Conservation (phyloP, 2,113 vertebrate genomes). For the Blennius ocellaris region DNA sequence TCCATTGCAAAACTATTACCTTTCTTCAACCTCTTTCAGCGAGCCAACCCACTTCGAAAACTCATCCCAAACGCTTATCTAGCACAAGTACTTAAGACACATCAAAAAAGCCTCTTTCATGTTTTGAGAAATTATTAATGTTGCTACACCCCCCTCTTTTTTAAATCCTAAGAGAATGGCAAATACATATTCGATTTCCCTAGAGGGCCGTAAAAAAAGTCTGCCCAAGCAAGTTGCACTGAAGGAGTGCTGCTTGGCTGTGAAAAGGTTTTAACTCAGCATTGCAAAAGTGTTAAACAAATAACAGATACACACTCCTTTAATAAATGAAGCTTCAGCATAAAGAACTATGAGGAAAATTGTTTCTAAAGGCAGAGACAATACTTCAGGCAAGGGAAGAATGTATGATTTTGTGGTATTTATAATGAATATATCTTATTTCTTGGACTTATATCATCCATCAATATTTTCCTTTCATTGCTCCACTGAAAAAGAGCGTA, state of each 20-base stretch:
- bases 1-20: slow-evolving; percentile 14
- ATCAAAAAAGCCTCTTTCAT: slow-evolving; percentile 70
- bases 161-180: slow-evolving; percentile 71
- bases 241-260: slow-evolving; percentile 50
- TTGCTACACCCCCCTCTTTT: slow-evolving; percentile 66
- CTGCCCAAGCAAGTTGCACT: slow-evolving; percentile 69
- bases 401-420: slow-evolving; percentile 46
- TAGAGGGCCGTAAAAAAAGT: slow-evolving; percentile 57
- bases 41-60: slow-evolving; percentile 23
- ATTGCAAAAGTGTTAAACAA: slow-evolving; percentile 73
- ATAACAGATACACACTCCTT: slow-evolving; percentile 63
- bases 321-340: slow-evolving; percentile 65
- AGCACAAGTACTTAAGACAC: slow-evolving; percentile 56
- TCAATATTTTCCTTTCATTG: slow-evolving; percentile 8
- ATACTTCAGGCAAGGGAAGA: slow-evolving; percentile 26
- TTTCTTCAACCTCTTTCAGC: slow-evolving; percentile 30
- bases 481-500: neutral
- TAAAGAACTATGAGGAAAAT: slow-evolving; percentile 45
- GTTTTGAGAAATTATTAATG: slow-evolving; percentile 83
- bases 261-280: slow-evolving; percentile 69
- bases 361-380: slow-evolving; percentile 39
- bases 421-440: slow-evolving; percentile 40
- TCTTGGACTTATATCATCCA: slow-evolving; percentile 13
- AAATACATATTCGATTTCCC: slow-evolving; percentile 83
- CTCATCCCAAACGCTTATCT: slow-evolving; percentile 59